These are phyloP conservation scores for Leuciscus waleckii DNA, from an alignment of 2,797 vertebrate genomes.

Conservation along the genomic window DNA sequence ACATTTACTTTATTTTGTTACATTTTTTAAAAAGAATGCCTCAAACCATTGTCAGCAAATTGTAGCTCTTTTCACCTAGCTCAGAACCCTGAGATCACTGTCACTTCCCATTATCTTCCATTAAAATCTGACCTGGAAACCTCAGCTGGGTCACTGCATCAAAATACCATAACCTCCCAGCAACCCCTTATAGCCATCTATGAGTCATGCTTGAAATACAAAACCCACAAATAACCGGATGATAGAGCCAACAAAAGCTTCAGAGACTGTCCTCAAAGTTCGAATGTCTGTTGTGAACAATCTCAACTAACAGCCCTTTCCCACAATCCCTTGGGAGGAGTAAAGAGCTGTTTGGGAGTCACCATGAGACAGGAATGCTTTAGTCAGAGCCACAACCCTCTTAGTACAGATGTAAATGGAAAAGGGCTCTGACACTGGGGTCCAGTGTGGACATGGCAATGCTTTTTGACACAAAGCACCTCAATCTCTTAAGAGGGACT, in stretches of 20 bases:
- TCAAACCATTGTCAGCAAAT: background rate
- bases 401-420: constrained; percentile 21
- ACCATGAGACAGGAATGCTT: constrained; percentile 32
- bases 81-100: background rate
- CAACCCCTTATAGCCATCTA: background rate
- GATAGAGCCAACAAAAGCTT: constrained; percentile 7
- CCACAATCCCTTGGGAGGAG: constrained; percentile 27
- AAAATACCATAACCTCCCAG: background rate
- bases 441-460: constrained; percentile 51
- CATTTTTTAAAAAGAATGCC: too few species aligned
- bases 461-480: constrained; percentile 46
- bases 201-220: background rate
- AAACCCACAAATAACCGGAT: background rate
- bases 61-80: background rate
- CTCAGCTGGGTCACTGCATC: background rate
- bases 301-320: constrained; percentile 39
- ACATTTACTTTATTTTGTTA: background rate
- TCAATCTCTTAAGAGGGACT: constrained; percentile 22
- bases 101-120: background rate
- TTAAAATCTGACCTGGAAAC: background rate
- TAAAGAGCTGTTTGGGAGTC: constrained; percentile 23
- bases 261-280: constrained; percentile 24
- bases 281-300: constrained; percentile 33
- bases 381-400: background rate
- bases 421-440: constrained; percentile 17